Conservation (phyloP, 2,113 vertebrate species). For the Onychostruthus taczanowskii region DNA sequence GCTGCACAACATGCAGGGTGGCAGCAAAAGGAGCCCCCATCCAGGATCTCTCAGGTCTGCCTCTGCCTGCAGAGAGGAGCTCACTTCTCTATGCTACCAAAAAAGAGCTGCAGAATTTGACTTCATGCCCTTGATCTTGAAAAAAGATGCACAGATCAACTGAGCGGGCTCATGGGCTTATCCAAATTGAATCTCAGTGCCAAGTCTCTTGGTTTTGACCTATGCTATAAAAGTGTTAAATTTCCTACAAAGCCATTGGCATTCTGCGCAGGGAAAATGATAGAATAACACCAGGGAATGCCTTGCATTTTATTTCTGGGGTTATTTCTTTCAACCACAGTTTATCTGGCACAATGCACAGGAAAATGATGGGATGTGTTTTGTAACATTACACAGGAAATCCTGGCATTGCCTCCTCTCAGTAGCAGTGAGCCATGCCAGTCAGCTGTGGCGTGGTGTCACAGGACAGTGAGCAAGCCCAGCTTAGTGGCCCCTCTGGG, state of each 20-base stretch:
- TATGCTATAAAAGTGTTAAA: not conserved
- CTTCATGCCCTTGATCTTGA: not conserved
- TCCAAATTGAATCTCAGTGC: constrained; percentile 18
- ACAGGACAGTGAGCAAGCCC: not conserved
- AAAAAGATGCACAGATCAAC: not conserved
- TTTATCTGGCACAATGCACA: not conserved
- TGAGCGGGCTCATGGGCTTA: not conserved
- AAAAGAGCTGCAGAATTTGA: not conserved
- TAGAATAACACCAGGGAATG: not conserved
- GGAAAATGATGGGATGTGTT: not conserved
- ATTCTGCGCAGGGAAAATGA: not conserved
- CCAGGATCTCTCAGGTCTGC: not conserved
- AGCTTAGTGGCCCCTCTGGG: not conserved
- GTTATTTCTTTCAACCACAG: not conserved
- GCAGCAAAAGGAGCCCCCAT: fast-evolving
- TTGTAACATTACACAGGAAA: not conserved
- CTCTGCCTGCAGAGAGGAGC: not conserved
- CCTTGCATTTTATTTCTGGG: not conserved
- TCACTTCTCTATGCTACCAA: not conserved
- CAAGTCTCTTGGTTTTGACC: not conserved
- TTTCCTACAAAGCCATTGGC: not conserved
- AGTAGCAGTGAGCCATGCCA: not conserved
- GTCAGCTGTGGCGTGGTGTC: not conserved
- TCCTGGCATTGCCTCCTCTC: not conserved
- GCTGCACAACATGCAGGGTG: not conserved